Base-by-base conservation (phyloP, 2,888 invertebrate genomes). In the Drosophila niveifrons region DNA sequence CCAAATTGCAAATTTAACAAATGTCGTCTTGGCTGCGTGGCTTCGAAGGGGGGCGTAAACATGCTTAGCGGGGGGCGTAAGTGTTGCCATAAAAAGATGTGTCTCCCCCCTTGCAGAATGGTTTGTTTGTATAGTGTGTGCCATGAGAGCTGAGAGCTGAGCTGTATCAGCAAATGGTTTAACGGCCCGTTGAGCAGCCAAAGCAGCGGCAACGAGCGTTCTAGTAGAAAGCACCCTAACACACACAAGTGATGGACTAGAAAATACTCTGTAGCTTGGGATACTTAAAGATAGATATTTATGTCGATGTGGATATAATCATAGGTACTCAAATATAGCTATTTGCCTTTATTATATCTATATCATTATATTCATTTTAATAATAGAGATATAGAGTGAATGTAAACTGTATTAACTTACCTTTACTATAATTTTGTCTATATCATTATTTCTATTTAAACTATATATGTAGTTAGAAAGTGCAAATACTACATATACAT, bases 141-240 rank as follows among this genome's bases (percentile, higher is more conserved):
- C 23, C 23, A 23, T 23, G 23, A 23, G 6, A 23, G 6, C 23
- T 23, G 23, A 6, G 23, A 23, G 18, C 66, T 34, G 61, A 58
- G 80, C 77, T 78, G 67, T 72, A 83, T 82, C 82, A 85, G 74
- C 82, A 85, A 78, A 83, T 80, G 80, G 86, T 83, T 83, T 72
- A 85, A 88, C 70, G 82, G 82, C 72, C 88, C 88, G 82, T 83
- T 83, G 78, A 69, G 66, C 82, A 82, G 72, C 57, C 61, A 70
- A 66, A 66, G 44, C 63, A 78, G 75, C 75, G 76, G 55, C 72
- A 78, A 68, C 23, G 66, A 80, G 65, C 78, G 65, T 78, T 78
- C 81, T 80, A 65, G 58, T 59, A 73, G 73, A 78, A 77, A 78
- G 68, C 61, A 64, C 48, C 51, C 39, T 41, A 18, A 46, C n/a